Base-by-base conservation (phyloP, 2,888 invertebrate genomes). In the Hirtodrosophila duncani region DNA sequence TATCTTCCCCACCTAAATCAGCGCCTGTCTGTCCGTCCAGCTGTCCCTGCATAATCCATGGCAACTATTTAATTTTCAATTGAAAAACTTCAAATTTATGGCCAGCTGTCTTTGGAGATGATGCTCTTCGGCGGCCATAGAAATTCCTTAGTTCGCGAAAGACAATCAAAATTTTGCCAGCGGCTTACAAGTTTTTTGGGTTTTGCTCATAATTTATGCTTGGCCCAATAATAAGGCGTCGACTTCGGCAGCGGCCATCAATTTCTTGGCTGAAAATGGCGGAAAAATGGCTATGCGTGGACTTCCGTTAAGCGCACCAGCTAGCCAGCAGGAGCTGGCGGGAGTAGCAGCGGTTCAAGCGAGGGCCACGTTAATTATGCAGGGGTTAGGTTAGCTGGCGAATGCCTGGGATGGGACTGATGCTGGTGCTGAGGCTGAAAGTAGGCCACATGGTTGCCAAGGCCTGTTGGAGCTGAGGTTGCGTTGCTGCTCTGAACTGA, bases 1-100 rank as follows among this genome's bases (percentile, higher is more conserved):
- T 44, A 33, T 46, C 50, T 53, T 60, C n/a, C n/a, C n/a, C n/a
- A n/a, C n/a, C 78, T 72, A 80, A 72, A 78, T 72, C 72, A 72
- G 72, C 57, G 65, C 60, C 65, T 56, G 68, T 57, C 63, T 51
- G 43, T 33, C 29, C 43, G 63, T 63, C 58, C 78, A 78, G 53
- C 49, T 53, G 46, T 43, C 56, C 52, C 31, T 36, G 23, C 68
- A 71, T 71, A 77, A 79, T 77, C 77, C 72, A 44, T 50, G 63
- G 39, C 53, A n/a, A 68, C 74, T 80, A 78, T 72, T 80, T 80
- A 72, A 72, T 72, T 78, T 80, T 66, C 74, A 63, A 78, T 72
- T 72, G 74, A 60, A 74, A 53, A 58, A 37, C 49, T 37, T 39
- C 30, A 55, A 72, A 72, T 72, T 72, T 72, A 72, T 72, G 74